These are phyloP conservation scores for Amniataba percoides DNA, from an alignment of 2,797 vertebrate genomes.

Conservation along the genomic window DNA sequence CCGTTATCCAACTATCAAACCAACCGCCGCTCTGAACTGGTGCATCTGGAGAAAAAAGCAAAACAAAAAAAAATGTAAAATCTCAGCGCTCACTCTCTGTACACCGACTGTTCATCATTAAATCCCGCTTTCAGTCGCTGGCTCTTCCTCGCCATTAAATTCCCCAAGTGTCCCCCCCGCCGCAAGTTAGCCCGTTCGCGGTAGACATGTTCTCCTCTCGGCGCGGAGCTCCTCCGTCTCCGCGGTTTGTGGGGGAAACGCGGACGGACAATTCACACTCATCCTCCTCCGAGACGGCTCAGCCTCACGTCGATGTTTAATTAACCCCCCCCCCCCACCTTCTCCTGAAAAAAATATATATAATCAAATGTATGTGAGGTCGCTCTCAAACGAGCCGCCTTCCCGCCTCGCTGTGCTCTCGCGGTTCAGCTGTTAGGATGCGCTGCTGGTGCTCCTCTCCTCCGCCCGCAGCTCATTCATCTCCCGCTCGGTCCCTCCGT, in stretches of 20 bases:
- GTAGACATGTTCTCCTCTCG: slow-evolving; percentile 45
- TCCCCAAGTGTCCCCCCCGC: slow-evolving; percentile 30
- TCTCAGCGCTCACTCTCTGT: slow-evolving; percentile 15
- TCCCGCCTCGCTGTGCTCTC: background rate
- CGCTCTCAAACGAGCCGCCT: too few relatives aligned
- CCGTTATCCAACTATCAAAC: background rate
- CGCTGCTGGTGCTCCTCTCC: slow-evolving; percentile 51
- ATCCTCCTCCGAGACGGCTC: slow-evolving; percentile 27
- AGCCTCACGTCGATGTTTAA: too few relatives aligned
- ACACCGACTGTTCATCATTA: slow-evolving; percentile 8
- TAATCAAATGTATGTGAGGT: too few relatives aligned
- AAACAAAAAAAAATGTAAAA: background rate
- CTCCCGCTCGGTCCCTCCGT: slow-evolving; percentile 80
- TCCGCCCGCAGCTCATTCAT: slow-evolving; percentile 69
- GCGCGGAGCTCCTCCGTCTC: slow-evolving; percentile 65
- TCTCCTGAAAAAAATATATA: too few relatives aligned
- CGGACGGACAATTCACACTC: slow-evolving; percentile 37
- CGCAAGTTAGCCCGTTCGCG: slow-evolving; percentile 11
- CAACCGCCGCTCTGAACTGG: too few relatives aligned
- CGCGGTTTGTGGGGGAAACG: slow-evolving; percentile 35
- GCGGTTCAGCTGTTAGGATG: slow-evolving; percentile 2
- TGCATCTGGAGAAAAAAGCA: too few relatives aligned
- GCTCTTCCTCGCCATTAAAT: slow-evolving; percentile 56
- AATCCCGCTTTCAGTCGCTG: slow-evolving; percentile 53
- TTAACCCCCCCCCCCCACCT: too few relatives aligned